Conservation (phyloP, 2,113 vertebrate genomes). For the Phalacrocorax brasilianus region DNA sequence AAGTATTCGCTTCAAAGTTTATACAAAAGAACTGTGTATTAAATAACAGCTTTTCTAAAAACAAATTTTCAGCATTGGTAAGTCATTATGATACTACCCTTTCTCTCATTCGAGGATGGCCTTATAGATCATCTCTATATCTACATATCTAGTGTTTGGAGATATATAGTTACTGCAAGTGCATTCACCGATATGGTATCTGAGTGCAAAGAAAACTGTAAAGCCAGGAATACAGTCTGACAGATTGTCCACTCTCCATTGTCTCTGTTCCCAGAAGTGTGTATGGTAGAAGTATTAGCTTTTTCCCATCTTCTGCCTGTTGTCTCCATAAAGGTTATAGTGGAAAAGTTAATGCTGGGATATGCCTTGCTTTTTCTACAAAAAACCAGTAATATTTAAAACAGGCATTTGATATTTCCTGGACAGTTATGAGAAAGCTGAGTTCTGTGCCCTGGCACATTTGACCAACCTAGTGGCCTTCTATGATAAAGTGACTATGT, state of each 20-base stretch:
- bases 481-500: too few species aligned
- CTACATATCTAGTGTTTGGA: background rate
- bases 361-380: background rate
- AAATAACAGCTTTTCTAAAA: constrained; percentile 25
- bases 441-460: background rate
- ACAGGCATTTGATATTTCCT: background rate
- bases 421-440: background rate
- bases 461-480: too few species aligned
- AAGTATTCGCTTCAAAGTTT: background rate
- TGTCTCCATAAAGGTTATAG: background rate
- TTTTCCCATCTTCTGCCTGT: background rate
- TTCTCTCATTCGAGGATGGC: background rate
- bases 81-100: background rate
- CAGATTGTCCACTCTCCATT: background rate
- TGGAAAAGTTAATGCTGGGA: background rate
- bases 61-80: constrained; percentile 7
- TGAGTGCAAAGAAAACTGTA: background rate
- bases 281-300: background rate
- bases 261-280: accelerated
- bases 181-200: background rate
- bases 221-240: background rate
- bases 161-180: background rate
- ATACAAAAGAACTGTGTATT: constrained; percentile 27
- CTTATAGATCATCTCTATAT: background rate
- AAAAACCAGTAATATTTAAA: background rate